Conservation (phyloP, 1,140 invertebrate genomes). For the Bactericera cockerelli region DNA sequence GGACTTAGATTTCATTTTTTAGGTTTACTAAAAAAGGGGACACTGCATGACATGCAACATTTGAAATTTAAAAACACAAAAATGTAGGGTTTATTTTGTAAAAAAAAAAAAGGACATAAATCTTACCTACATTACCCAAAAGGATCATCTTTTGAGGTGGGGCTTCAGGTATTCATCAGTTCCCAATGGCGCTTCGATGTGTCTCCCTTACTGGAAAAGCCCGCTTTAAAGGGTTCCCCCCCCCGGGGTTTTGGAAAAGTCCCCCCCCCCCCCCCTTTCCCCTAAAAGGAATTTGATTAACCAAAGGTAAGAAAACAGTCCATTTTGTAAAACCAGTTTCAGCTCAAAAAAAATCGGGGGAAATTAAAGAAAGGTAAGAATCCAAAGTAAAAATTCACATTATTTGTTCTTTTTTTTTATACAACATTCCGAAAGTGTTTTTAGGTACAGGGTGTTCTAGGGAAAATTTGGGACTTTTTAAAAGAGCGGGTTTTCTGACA, state of each 20-base stretch:
- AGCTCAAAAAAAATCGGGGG: slow-evolving; percentile 50
- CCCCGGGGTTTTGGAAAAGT: no score
- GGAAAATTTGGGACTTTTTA: no score
- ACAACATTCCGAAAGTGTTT: no score
- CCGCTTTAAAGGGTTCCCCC: slow-evolving; percentile 8
- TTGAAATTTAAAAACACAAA: no score
- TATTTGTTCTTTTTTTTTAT: no score
- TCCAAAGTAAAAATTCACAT: no score
- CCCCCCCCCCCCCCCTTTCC: slow-evolving; percentile 38
- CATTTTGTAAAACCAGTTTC: slow-evolving; percentile 50
- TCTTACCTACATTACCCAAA: slow-evolving; percentile 72
- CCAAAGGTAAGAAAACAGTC: slow-evolving; percentile 73
- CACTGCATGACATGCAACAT: not conserved
- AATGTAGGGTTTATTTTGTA: no score
- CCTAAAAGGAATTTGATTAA: slow-evolving; percentile 71
- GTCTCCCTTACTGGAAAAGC: not conserved
- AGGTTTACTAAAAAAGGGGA: not conserved
- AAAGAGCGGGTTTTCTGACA: no score
- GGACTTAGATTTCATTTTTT: slow-evolving; percentile 11
- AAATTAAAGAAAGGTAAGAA: not conserved
- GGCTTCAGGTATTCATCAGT: slow-evolving; percentile 64
- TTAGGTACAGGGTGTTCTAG: no score
- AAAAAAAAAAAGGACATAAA: slow-evolving; percentile 25
- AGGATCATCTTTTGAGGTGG: slow-evolving; percentile 51
- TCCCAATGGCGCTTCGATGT: slow-evolving; percentile 40